Evolutionary conservation across 2,888 invertebrate species (phyloP).

Genomic region (Argynnis bischoffii): DNA sequence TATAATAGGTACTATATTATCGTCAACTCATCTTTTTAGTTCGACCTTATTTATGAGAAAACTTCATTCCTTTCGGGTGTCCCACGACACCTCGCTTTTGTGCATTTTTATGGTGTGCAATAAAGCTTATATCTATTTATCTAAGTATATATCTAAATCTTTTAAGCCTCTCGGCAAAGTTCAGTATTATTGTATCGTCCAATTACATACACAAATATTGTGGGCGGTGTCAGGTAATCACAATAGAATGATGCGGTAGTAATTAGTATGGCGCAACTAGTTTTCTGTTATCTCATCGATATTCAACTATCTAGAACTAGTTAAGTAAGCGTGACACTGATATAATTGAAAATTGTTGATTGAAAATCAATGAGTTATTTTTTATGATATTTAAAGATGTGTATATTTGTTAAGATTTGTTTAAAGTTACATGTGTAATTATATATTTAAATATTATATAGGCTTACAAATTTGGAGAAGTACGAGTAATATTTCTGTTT

Average conservation of each 20-base stretch:
- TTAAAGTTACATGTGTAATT: neutral
- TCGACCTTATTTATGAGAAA: too few species aligned
- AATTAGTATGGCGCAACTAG: conserved; percentile 12
- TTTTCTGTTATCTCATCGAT: conserved; percentile 21
- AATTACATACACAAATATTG: neutral
- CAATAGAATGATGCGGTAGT: conserved; percentile 5
- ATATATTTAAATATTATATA: neutral
- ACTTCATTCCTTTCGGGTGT: too few species aligned
- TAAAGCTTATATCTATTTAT: too few species aligned
- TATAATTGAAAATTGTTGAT: neutral
- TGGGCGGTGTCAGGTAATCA: neutral
- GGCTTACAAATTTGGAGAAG: neutral
- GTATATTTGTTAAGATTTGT: too few species aligned
- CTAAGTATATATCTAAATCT: too few species aligned
- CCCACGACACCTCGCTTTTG: too few species aligned
- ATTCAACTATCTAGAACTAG: conserved; percentile 17
- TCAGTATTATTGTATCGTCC: neutral
- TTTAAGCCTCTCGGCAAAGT: neutral
- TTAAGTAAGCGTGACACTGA: neutral
- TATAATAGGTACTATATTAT: too few species aligned
- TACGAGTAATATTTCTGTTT: conserved; percentile 9
- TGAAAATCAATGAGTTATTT: neutral
- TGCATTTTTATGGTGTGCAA: too few species aligned
- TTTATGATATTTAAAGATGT: neutral
- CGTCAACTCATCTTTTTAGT: too few species aligned